A percentile compares a stretch with the other conserved stretches of the same genome.
These are phyloP conservation scores for Graptemys geographica DNA, from an alignment of 2,797 vertebrate genomes.

Conservation along the genomic window DNA sequence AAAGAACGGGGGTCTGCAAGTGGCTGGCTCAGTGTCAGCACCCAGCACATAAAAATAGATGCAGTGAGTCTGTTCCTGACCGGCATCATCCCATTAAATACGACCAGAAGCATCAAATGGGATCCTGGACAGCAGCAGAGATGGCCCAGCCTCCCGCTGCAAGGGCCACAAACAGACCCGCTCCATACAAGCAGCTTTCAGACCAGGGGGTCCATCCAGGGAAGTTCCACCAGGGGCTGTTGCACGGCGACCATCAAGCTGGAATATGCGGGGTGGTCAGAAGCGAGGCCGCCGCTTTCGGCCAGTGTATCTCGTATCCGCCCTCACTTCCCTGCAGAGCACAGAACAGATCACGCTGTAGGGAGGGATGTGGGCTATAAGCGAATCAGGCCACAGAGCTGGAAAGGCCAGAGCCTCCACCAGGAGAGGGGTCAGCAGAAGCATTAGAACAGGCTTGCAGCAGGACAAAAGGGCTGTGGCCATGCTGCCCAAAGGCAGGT, in stretches of 20 bases:
- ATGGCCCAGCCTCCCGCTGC: background rate
- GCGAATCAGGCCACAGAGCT: background rate
- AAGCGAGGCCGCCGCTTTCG: constrained; percentile 92
- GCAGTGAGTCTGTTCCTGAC: background rate
- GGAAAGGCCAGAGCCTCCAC: background rate
- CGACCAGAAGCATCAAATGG: background rate
- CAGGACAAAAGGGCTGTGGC: background rate
- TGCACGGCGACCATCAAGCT: background rate
- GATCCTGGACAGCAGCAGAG: background rate
- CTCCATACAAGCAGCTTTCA: background rate
- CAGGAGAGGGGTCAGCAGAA: background rate
- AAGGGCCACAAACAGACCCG: background rate
- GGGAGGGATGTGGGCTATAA: background rate
- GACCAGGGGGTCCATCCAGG: background rate
- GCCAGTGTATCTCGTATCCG: constrained; percentile 93
- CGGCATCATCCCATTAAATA: background rate
- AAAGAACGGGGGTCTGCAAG: background rate
- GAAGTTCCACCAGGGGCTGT: background rate
- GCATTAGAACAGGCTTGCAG: background rate
- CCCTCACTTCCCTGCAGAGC: constrained; percentile 88
- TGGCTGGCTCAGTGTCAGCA: background rate
- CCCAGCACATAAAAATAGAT: background rate
- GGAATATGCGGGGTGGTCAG: constrained; percentile 66
- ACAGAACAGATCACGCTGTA: background rate
- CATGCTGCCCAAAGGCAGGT: background rate